Percentiles rank a stretch among this genome's conserved stretches.
Evolutionary conservation across 2,113 vertebrate species (phyloP).

Genomic region (Rhynchomys soricoides): DNA sequence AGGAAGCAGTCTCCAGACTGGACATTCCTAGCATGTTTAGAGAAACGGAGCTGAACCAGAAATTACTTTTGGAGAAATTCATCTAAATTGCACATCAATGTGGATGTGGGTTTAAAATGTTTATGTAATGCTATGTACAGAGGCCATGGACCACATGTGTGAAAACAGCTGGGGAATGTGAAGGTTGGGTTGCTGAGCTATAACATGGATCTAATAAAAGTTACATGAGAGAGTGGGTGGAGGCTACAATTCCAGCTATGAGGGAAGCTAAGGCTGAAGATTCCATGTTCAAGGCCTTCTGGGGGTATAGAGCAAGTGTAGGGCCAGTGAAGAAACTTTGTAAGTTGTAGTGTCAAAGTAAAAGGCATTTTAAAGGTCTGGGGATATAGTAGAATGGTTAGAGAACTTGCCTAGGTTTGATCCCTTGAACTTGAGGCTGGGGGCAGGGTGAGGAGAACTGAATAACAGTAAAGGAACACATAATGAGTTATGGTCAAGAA

Average conservation of each 20-base stretch:
- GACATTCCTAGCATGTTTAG: background rate
- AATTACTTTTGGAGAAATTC: conserved; percentile 23
- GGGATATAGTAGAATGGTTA: background rate
- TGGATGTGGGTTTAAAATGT: background rate
- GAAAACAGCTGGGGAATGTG: background rate
- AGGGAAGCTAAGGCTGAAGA: background rate
- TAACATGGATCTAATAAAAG: background rate
- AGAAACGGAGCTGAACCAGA: background rate
- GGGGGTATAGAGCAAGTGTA: background rate
- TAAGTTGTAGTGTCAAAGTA: background rate
- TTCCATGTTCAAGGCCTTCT: background rate
- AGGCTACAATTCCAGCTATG: background rate
- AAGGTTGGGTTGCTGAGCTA: background rate
- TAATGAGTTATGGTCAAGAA: conserved; percentile 6
- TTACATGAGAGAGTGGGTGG: background rate
- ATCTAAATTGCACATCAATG: conserved; percentile 7
- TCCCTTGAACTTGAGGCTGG: no score
- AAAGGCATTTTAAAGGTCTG: background rate
- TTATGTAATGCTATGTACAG: background rate
- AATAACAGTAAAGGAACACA: background rate
- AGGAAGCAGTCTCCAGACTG: background rate
- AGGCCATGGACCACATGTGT: background rate
- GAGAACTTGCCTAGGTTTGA: background rate
- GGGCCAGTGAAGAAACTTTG: background rate
- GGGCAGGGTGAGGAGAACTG: background rate